Base-by-base conservation (phyloP, 92 coral and sea anemone genomes). In the Hydrozoanthus gracilis region DNA sequence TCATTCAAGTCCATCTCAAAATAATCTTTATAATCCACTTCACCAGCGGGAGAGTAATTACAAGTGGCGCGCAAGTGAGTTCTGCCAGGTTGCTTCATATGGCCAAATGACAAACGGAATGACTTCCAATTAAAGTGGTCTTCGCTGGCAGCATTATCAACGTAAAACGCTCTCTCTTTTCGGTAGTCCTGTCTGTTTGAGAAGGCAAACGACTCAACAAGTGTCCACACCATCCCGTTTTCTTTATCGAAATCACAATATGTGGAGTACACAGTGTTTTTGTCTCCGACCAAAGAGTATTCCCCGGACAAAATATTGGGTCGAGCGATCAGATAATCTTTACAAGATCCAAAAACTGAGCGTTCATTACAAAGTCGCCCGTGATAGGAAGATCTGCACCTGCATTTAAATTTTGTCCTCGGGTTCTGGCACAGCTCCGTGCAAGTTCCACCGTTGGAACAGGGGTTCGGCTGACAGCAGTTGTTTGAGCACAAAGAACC, bases 31-130 rank as follows among this genome's bases (percentile, higher is more conserved):
- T 76, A 86, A 77, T 73, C 71, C 13, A 73, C 71, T 13, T 62
- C 76, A 5, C 11, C 54, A 39, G 83, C 8, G 4, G 70, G 8
- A 3, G 70, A 11, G 51, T 61, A 76, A 11, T 86, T 58, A 56
- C 89, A 86, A 45, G 89, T 86, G 55, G 84, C 89, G 15, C 89
- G 83, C 86, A 82, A 62, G 84, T 65, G 84, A 5, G 84, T 62
- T 54, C 77, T 76, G 4, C 84, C 68, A 44, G 66, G 49, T 10
- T n/a, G 47, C 48, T 86, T 44, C 70, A 76, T 76, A 10, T 64
- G 60, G 16, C 76, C 72, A 27, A 65, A 56, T 6, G 84, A 86
- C 17, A 86, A 68, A 27, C 89, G 89, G 73, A 64, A 86, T 16
- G 73, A 56, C 14, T 73, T 47, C 89, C 89, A 86, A 17, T 46